Base-by-base conservation (phyloP, 2,113 vertebrate genomes). In the Pelodiscus sinensis region DNA sequence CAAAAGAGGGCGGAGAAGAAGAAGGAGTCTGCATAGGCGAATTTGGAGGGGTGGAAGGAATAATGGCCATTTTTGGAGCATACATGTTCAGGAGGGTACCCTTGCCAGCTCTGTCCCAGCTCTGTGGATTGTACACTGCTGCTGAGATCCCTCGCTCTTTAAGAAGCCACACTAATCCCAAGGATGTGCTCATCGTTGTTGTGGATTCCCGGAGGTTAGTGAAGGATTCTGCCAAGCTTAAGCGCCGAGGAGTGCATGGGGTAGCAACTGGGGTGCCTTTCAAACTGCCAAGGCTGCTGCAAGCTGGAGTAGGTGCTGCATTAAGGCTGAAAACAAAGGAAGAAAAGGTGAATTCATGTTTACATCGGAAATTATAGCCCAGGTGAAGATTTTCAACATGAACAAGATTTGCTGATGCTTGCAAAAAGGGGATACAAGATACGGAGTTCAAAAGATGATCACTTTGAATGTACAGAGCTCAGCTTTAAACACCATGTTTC, bases 161-260 rank as follows among this genome's bases (percentile, higher is more conserved):
- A 94, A 99, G 98, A 91, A 99, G 98, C 97, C 98, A 98, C 96
- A 99, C 99, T 81, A 99, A 98, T 56, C 99, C 99, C 71, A 99
- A 97, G 11, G 99, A 99, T 0, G 99, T 99, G 98, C 99, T 99
- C 98, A 99, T 99, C 2, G 99, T 99, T 2, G 98, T 99, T 0
- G 99, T 99, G 94, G 99, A 99, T 97, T 99, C 99, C 2, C 99
- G 98, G 51, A 98, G 91, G 94, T 99, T 99, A 78, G 99, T 99
- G 97, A 99, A 99, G 96, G 99, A 99, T 95, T 99, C 99, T 0
- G 98, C 98, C 92, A 99, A 93, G 85, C 99, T 99, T 96, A 99
- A 98, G 87, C 99, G 99, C 88, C 99, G 99, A 19, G 99, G 99
- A 9, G 99, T 99, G 96, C 99, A 99, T 0, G 99, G 99, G 2